Percentiles rank a stretch among this genome's conserved stretches.
These are phyloP conservation scores for Macrophya annulata DNA, from an alignment of 2,888 invertebrate species.

Conservation along the genomic window DNA sequence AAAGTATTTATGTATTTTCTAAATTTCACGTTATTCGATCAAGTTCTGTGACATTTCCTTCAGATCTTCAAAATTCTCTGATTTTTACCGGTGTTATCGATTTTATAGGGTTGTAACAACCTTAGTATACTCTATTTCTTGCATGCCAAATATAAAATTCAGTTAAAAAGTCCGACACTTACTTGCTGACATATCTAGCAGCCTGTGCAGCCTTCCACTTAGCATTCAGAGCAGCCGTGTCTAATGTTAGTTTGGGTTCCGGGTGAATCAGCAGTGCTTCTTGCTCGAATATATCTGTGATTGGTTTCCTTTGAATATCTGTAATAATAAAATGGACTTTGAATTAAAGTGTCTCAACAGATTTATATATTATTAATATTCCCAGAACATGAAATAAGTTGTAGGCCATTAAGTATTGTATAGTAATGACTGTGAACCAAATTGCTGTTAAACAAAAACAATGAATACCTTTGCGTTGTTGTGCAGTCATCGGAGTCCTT, in stretches of 20 bases:
- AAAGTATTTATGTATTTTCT: background rate
- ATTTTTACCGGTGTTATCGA: background rate
- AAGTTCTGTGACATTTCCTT: background rate
- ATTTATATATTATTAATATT: too few species aligned
- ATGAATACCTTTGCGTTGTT: conserved; percentile 75
- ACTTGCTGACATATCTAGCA: conserved; percentile 67
- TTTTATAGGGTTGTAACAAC: background rate
- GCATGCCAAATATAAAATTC: conserved; percentile 68
- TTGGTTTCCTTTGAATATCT: conserved; percentile 76
- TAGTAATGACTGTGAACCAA: background rate
- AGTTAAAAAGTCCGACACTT: background rate
- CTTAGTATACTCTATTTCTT: background rate
- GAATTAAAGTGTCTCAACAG: background rate
- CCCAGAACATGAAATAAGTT: background rate
- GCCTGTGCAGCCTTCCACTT: conserved; percentile 78
- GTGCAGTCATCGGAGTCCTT: conserved; percentile 71
- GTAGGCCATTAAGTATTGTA: background rate
- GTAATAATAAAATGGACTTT: conserved; percentile 52
- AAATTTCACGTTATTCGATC: background rate
- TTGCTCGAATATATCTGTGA: conserved; percentile 77
- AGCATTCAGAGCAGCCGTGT: conserved; percentile 75
- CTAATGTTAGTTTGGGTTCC: conserved; percentile 75
- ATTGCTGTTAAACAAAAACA: background rate
- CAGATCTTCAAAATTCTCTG: background rate
- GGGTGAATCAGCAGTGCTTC: conserved; percentile 75